phyloP scores from a whole-genome alignment of 2,797 vertebrate genomes.

The Iguana delicatissima region DNA sequence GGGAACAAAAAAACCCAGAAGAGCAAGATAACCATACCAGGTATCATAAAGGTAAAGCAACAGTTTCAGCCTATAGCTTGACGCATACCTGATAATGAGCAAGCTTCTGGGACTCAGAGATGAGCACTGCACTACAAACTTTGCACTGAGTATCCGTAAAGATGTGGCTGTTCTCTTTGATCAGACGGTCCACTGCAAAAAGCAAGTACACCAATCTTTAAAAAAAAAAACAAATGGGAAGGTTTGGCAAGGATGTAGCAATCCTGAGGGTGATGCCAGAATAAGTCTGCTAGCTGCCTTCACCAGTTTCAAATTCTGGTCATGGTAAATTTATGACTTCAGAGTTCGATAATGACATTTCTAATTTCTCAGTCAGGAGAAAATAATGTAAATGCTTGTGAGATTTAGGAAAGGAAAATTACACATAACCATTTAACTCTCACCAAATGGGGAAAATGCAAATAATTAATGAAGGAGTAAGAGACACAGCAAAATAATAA shows the following conservation, averaged over 20 bases:
- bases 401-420: background rate
- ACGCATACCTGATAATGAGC: slow-evolving; percentile 92
- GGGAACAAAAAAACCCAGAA: slow-evolving; percentile 27
- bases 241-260: background rate
- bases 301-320: background rate
- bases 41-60: background rate
- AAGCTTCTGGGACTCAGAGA: slow-evolving; percentile 94
- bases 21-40: background rate
- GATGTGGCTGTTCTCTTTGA: slow-evolving; percentile 89
- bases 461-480: background rate
- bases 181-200: slow-evolving; percentile 90
- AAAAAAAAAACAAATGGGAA: background rate
- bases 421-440: background rate
- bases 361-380: background rate
- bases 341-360: background rate
- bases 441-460: background rate
- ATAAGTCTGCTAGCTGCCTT: background rate
- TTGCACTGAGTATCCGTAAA: slow-evolving; percentile 92
- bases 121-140: slow-evolving; percentile 92
- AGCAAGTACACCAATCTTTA: slow-evolving; percentile 13
- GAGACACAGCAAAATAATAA: background rate
- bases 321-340: background rate
- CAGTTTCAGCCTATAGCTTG: slow-evolving; percentile 12
- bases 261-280: background rate
- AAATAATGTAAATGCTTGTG: background rate